Evolutionary conservation across 2,113 vertebrate genomes (phyloP), one percentile per base, ranked within the genome.

Genomic region (Neolamprologus caudopunctatus): DNA sequence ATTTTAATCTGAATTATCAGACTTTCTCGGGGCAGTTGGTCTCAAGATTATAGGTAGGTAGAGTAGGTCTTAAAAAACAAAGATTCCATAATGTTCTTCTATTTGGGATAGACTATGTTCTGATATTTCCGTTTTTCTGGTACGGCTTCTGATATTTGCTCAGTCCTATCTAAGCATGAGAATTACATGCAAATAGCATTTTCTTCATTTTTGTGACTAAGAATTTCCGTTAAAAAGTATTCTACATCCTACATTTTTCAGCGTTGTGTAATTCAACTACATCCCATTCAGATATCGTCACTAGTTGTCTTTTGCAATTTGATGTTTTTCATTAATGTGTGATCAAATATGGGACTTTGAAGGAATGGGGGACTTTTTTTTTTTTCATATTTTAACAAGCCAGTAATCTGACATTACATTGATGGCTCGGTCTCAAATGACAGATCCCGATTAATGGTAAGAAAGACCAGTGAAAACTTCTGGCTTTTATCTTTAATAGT

Each of bases 121-220:
- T 61, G 57, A 1, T 19, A 33, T 63, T 63, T 63, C 0, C 2
- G 0, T 63, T 63, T 63, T 63, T n/a, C 58, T 35, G 58, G 61
- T 35, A 35, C 31, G 0, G 17, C 61, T 66, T 66, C 31, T 66
- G 31, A 35, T 63, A 35, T 63, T 35, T 35, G 17, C 58, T 5
- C 31, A 63, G 2, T 35, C 17, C 0, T 35, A 35, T 63, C 31
- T 63, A 63, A 35, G 1, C 31, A n/a, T 35, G 58, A 63, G 31
- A 63, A 63, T 63, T 35, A 35, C 9, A n/a, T n/a, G 58, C 9
- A n/a, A 63, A 35, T n/a, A 35, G 17, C 31, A 35, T 66, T 0
- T 66, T n/a, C 61, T 66, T 66, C 31, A 35, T 66, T 66, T 66
- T 35, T 35, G 61, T 66, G 61, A 66, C 61, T 35, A 66, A 66